Base-by-base conservation (phyloP, 2,888 invertebrate genomes). In the Seladonia tumulorum region DNA sequence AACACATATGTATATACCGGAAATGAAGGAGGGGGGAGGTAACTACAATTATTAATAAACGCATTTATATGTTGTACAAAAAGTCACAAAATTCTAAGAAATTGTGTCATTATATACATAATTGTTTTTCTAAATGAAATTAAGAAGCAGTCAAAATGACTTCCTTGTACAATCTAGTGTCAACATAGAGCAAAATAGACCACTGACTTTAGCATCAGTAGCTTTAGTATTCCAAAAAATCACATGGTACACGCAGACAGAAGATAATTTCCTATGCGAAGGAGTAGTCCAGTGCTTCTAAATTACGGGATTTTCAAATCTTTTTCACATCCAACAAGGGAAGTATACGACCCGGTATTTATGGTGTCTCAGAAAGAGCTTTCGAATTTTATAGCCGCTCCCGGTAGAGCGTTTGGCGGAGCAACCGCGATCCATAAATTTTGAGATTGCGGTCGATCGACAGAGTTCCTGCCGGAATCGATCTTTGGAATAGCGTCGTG, bases 401-500 rank as follows among this genome's bases (percentile, higher is more conserved):
- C 7, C 18, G 47, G 18, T 49, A 5, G 47, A 42, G 39, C 39
- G 8, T 42, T 42, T 8, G 39, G 8, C 8, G 39, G 39, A 1
- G 49, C 57, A 25, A 5, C 25, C 25, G 60, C 14, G 14, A 60
- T 60, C 25, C 25, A 16, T 16, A 60, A 25, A 60, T 60, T n/a
- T 2, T 16, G 2, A 25, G 25, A 25, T 25, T 12, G 16, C 5
- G 14, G 35, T 5, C 63, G 63, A 63, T 63, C 63, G 63, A 7
- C 63, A 57, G 22, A 22, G 49, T 22, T 22, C 22, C 2, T 53
- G 8, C 2, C 14, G 60, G 16, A 5, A 66, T 71, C 49, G 70
- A 86, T 86, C 71, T 14, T 39, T n/a, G 16, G 16, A 12, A 53
- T 76, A 74, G 74, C 68, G 53, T 73, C 73, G 66, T 68, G 83